Conservation (phyloP, 2,113 vertebrate species). For the Caranx ignobilis region DNA sequence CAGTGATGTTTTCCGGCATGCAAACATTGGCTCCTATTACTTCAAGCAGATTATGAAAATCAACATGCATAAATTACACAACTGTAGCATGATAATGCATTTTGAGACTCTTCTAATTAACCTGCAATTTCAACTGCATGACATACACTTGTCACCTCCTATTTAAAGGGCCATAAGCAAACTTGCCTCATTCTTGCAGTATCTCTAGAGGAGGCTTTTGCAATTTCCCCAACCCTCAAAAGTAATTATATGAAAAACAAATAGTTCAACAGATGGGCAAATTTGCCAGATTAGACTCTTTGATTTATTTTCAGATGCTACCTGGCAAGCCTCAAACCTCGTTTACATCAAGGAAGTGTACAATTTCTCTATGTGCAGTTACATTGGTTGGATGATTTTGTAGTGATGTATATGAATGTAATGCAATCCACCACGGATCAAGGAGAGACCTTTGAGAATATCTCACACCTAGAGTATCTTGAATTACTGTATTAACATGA, state of each 20-base stretch:
- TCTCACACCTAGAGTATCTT: too few relatives aligned
- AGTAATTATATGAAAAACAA: slow-evolving; percentile 15
- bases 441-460: too few relatives aligned
- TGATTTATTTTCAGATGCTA: neutral
- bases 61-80: neutral
- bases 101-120: neutral
- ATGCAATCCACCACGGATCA: too few relatives aligned
- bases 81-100: neutral
- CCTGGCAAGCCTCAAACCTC: too few relatives aligned
- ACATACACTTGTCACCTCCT: neutral
- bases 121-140: too few relatives aligned
- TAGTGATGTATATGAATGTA: too few relatives aligned
- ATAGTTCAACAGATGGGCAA: neutral
- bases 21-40: too few relatives aligned
- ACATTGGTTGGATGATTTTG: too few relatives aligned
- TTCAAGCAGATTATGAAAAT: neutral
- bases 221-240: slow-evolving; percentile 12
- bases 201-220: neutral
- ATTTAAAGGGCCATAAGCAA: neutral
- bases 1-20: neutral
- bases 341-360: too few relatives aligned
- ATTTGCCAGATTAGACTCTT: neutral
- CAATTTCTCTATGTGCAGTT: too few relatives aligned
- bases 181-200: neutral
- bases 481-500: too few relatives aligned